Conservation (phyloP, 2,113 vertebrate genomes). For the Telmatochromis brichardi region DNA sequence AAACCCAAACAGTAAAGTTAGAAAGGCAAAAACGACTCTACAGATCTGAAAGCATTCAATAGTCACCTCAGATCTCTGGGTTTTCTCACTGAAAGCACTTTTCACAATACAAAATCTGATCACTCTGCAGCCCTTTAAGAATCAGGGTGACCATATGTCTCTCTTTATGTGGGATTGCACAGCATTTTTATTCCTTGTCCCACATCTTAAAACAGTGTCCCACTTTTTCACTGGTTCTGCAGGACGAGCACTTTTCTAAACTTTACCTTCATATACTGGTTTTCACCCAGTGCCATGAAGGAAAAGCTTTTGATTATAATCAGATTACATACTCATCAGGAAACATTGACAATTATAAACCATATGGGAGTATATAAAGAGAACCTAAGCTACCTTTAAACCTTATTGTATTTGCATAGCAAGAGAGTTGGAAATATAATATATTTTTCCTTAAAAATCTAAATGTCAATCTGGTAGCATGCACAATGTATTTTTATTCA, state of each 20-base stretch:
- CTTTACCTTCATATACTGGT: background rate
- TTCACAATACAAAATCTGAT: background rate
- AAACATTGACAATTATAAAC: background rate
- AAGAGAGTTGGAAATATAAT: background rate
- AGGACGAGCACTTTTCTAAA: background rate
- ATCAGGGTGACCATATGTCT: background rate
- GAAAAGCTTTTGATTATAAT: background rate
- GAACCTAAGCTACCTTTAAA: background rate
- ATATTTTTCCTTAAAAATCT: background rate
- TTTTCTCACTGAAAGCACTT: background rate
- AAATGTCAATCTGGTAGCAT: background rate
- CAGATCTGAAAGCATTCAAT: background rate
- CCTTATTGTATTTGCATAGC: background rate
- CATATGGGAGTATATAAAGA: background rate
- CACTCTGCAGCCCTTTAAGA: background rate
- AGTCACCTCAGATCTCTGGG: background rate
- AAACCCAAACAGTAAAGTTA: background rate
- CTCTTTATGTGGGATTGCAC: background rate
- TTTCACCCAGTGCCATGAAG: background rate
- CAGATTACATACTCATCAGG: background rate
- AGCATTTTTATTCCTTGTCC: background rate
- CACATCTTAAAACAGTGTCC: background rate
- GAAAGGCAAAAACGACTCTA: background rate
- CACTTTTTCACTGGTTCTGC: background rate
- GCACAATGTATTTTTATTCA: background rate